Evolutionary conservation across 2,113 vertebrate genomes (phyloP), one percentile per base, ranked within the genome.

Genomic region (Uropsilus gracilis): DNA sequence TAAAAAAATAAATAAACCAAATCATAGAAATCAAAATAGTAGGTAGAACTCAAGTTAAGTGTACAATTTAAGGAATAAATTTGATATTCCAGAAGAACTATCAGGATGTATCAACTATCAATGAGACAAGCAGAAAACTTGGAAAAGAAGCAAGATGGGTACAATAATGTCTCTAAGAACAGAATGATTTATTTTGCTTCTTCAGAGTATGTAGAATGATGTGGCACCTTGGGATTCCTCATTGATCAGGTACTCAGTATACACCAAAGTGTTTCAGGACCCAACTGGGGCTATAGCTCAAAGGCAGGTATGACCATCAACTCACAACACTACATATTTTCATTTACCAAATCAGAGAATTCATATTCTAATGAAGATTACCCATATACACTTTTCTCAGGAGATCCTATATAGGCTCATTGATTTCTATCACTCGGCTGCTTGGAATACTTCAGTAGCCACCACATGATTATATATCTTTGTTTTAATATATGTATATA

Each of bases 31-130:
- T 89, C 32, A 84, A 59, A 73, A 89, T 18, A 17, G 9, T 39
- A 26, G 6, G 63, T 63, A 42, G 39, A 71, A 87, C 86, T 83
- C 14, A 50, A 78, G 18, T 46, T 82, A 84, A 61, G 16, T 89
- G 11, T 32, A 22, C n/a, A 91, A 87, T 5, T 71, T 24, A 94
- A 78, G 11, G 85, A 71, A 87, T 4, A 68, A n/a, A 72, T 34
- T 50, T 77, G 61, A 39, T 30, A 22, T 59, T 61, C 63, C 90
- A 4, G n/a, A 90, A 92, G 61, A 92, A 86, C 39, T 37, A 16
- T 68, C 42, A 93, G 34, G 16, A 61, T 86, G 69, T 92, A 44
- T 90, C 64, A 86, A 71, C 20, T 24, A 91, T 16, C 61, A 91
- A 90, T 8, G 85, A 8, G 37, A 53, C 61, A 88, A 84, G 39